Conservation (phyloP, 1,140 invertebrate species). For the Philotrypesis tridentata region DNA sequence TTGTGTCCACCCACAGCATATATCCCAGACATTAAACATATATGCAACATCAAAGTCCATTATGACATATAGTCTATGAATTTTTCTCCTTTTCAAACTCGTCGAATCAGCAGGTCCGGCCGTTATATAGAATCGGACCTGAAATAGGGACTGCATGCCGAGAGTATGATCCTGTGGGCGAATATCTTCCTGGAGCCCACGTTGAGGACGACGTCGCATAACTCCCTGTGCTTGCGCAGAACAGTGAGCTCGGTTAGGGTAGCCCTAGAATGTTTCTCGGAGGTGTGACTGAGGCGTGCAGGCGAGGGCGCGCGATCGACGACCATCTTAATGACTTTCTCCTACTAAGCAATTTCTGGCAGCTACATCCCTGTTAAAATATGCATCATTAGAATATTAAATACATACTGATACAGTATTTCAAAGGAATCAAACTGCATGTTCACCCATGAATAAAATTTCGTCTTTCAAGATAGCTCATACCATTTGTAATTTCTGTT, state of each 20-base stretch:
- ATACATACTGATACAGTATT: background rate
- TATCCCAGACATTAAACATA: too few relatives aligned
- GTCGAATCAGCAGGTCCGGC: too few relatives aligned
- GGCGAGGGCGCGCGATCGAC: conserved; percentile 85
- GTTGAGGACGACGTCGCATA: conserved; percentile 97
- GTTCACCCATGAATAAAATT: conserved; percentile 96
- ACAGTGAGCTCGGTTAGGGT: conserved; percentile 92
- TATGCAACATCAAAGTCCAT: too few relatives aligned
- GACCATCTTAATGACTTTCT: conserved; percentile 88
- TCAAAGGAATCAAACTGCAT: background rate
- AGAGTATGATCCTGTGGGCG: conserved; percentile 93
- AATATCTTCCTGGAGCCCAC: conserved; percentile 96
- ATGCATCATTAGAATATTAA: conserved; percentile 6
- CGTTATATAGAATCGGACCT: conserved; percentile 72
- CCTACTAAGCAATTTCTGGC: conserved; percentile 98
- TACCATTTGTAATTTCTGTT: conserved; percentile 98
- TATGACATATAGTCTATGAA: too few relatives aligned
- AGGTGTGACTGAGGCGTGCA: conserved; percentile 91
- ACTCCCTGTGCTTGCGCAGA: conserved; percentile 89
- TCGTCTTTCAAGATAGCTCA: conserved; percentile 97
- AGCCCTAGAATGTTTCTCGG: conserved; percentile 95
- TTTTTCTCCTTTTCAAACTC: too few relatives aligned
- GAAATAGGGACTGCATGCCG: conserved; percentile 87
- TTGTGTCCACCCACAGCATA: conserved; percentile 98
- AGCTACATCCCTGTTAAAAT: conserved; percentile 88